Percentiles rank a stretch among this genome's conserved stretches.
These are phyloP conservation scores for Dolomedes plantarius DNA, from an alignment of 2,888 invertebrate species.

Conservation along the genomic window DNA sequence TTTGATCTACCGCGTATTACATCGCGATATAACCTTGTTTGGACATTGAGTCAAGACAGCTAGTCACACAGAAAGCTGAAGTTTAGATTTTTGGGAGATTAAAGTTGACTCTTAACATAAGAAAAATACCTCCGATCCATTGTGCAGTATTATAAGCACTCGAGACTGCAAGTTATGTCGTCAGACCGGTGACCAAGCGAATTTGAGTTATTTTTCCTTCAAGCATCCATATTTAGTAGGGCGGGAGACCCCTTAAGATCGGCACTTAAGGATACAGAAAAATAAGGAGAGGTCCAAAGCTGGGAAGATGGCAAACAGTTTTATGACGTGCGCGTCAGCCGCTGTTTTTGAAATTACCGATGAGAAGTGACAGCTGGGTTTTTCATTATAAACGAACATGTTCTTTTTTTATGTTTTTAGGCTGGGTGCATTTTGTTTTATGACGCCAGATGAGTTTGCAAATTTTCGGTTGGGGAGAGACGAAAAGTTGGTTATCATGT, in stretches of 20 bases:
- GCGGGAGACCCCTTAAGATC: constrained; percentile 18
- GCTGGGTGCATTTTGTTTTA: no score
- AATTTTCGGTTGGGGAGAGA: no score
- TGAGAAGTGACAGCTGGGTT: constrained; percentile 35
- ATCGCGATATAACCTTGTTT: no score
- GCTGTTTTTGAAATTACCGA: constrained; percentile 22
- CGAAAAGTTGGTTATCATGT: no score
- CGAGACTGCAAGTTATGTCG: constrained; percentile 23
- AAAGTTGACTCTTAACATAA: constrained; percentile 34
- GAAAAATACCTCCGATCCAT: constrained; percentile 17
- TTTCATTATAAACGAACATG: background rate
- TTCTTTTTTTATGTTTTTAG: no score
- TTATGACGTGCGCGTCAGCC: constrained; percentile 1
- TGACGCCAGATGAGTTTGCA: no score
- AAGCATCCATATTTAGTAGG: constrained; percentile 40
- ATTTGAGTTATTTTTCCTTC: constrained; percentile 29
- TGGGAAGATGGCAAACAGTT: constrained; percentile 40
- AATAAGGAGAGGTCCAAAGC: constrained; percentile 42
- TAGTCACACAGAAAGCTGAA: no score
- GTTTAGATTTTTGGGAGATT: constrained; percentile 19
- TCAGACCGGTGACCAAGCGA: constrained; percentile 20
- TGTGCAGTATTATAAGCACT: constrained; percentile 17
- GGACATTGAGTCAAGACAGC: no score
- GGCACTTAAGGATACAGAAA: constrained; percentile 33
- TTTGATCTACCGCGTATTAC: no score